phyloP scores from a whole-genome alignment of 2,797 vertebrate genomes.

The Gadopsis bispinosus region DNA sequence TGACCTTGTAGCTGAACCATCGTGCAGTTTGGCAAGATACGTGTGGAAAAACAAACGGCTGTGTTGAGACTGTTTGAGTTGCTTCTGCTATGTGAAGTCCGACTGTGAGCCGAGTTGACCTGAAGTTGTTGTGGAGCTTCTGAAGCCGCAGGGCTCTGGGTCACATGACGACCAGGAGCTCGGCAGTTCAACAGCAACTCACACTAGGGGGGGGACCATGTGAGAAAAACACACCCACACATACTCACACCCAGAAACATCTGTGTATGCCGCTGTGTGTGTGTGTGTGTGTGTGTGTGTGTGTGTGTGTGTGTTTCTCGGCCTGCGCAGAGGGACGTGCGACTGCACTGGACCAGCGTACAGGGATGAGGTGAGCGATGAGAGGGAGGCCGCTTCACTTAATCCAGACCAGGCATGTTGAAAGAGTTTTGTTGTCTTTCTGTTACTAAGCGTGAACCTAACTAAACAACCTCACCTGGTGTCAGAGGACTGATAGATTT shows the following conservation, averaged over 20 bases:
- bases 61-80: neutral
- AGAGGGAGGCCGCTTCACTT: constrained; percentile 6
- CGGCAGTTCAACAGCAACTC: constrained; percentile 27
- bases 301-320: constrained; percentile 16
- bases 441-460: constrained; percentile 19
- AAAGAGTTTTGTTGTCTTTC: constrained; percentile 45
- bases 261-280: constrained; percentile 43
- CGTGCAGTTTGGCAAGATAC: neutral
- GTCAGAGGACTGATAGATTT: neutral
- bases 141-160: constrained; percentile 41
- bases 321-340: constrained; percentile 40
- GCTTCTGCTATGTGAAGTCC: constrained; percentile 19
- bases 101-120: constrained; percentile 44
- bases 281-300: constrained; percentile 18
- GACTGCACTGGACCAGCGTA: constrained; percentile 43
- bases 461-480: neutral
- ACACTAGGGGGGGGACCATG: constrained; percentile 27
- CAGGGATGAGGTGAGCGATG: constrained; percentile 41
- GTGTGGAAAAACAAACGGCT: neutral
- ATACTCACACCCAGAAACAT: constrained; percentile 71
- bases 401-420: constrained; percentile 44
- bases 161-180: constrained; percentile 63
- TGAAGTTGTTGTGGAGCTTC: constrained; percentile 38
- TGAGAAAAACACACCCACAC: constrained; percentile 35
- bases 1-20: constrained; percentile 2